A percentile compares a stretch with the other conserved stretches of the same genome.
Conservation (phyloP, 2,888 invertebrate species). For the Cyclophora albipunctata region DNA sequence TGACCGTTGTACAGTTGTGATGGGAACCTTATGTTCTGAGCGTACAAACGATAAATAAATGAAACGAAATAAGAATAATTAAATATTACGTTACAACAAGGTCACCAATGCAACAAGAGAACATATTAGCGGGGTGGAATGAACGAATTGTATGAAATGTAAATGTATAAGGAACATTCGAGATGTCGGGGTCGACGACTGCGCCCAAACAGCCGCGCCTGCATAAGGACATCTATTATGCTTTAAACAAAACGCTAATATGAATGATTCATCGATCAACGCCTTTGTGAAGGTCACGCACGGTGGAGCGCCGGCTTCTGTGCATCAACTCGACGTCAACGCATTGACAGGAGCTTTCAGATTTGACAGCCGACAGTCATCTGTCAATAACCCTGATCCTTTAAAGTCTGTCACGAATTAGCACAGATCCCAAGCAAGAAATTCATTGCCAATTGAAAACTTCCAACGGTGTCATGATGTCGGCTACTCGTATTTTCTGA, state of each 20-base stretch:
- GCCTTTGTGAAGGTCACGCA: conserved; percentile 57
- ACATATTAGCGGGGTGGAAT: too few species aligned
- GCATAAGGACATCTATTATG: conserved; percentile 39
- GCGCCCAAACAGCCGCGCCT: conserved; percentile 42
- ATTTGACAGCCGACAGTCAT: too few species aligned
- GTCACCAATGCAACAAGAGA: background rate
- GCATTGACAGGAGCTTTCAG: too few species aligned
- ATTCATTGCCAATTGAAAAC: too few species aligned
- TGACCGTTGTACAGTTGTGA: conserved; percentile 21
- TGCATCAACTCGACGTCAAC: background rate
- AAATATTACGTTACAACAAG: conserved; percentile 12
- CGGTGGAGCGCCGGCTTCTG: conserved; percentile 24
- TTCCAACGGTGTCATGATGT: too few species aligned
- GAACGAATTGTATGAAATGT: too few species aligned
- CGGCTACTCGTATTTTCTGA: too few species aligned
- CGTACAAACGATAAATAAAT: background rate
- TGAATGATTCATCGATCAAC: conserved; percentile 47
- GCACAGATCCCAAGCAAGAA: too few species aligned
- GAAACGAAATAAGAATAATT: conserved; percentile 1
- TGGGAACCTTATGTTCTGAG: conserved; percentile 4
- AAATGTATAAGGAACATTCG: too few species aligned
- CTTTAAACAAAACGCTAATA: conserved; percentile 41
- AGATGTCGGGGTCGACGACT: conserved; percentile 43
- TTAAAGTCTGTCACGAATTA: too few species aligned
- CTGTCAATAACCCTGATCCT: too few species aligned